A percentile compares a stretch with the other conserved stretches of the same genome.
These are phyloP conservation scores for Carassius auratus DNA, from an alignment of 2,113 vertebrate genomes.

Conservation along the genomic window DNA sequence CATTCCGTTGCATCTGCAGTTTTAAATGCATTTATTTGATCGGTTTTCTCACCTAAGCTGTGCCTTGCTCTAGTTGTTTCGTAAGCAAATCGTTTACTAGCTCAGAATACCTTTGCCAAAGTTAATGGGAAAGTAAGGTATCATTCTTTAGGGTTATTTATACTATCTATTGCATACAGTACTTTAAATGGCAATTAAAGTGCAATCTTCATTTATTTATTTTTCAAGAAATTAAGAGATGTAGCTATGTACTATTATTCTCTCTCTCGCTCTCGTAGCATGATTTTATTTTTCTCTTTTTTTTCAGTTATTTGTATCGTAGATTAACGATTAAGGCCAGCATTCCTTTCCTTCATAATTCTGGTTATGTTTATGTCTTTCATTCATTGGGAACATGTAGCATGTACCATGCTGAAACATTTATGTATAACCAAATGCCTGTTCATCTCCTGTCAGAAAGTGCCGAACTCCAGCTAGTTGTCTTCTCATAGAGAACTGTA, in stretches of 20 bases:
- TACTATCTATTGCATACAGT: slow-evolving; percentile 99
- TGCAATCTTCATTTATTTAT: slow-evolving; percentile 99
- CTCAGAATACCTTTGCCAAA: slow-evolving; percentile 95
- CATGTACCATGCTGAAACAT: slow-evolving; percentile 84
- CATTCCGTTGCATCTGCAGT: slow-evolving; percentile 57
- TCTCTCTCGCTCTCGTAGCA: slow-evolving; percentile 80
- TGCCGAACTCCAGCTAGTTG: slow-evolving; percentile 79
- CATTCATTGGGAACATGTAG: slow-evolving; percentile 86
- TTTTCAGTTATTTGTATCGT: slow-evolving; percentile 85
- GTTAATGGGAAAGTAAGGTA: slow-evolving; percentile 92
- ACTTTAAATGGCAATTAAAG: slow-evolving; percentile 99
- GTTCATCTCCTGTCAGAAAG: slow-evolving; percentile 84
- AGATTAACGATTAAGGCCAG: slow-evolving; percentile 90
- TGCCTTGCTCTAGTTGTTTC: slow-evolving; percentile 87
- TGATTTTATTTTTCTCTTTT: slow-evolving; percentile 81
- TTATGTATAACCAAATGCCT: slow-evolving; percentile 90
- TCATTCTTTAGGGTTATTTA: slow-evolving; percentile 98
- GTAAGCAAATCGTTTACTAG: slow-evolving; percentile 89
- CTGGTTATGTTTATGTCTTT: slow-evolving; percentile 80
- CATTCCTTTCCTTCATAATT: slow-evolving; percentile 92
- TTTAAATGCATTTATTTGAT: slow-evolving; percentile 81
- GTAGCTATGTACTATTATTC: slow-evolving; percentile 98
- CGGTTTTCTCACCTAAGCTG: slow-evolving; percentile 78
- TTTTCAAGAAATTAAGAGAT: slow-evolving; percentile 90
- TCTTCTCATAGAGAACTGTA: slow-evolving; percentile 86